phyloP scores from a whole-genome alignment of 1,140 invertebrate genomes.

The Drosophila truncata region DNA sequence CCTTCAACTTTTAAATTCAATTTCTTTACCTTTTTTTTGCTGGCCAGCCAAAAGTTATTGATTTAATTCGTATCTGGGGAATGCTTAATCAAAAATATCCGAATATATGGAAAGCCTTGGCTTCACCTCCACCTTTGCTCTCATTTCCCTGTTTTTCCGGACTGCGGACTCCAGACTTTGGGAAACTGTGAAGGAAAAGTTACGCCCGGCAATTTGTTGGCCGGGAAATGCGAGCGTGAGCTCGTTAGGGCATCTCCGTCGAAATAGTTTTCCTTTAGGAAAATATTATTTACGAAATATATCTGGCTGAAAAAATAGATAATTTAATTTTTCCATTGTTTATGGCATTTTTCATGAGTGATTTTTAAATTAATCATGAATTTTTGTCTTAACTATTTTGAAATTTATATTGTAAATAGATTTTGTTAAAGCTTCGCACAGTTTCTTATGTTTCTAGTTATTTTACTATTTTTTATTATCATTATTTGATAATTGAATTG shows the following conservation, averaged over 20 bases:
- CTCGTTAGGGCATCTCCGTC: constrained; percentile 28
- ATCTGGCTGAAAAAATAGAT: neutral
- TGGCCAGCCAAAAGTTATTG: constrained; percentile 72
- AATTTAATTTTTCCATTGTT: neutral
- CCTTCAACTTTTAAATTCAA: constrained; percentile 70
- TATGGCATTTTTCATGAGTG: neutral
- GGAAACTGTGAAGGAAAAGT: constrained; percentile 18
- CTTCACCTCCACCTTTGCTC: neutral
- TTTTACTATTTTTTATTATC: neutral
- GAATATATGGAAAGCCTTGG: constrained; percentile 22
- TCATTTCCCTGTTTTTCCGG: constrained; percentile 4
- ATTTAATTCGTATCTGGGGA: constrained; percentile 82
- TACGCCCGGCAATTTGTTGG: constrained; percentile 7
- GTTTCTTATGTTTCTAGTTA: neutral
- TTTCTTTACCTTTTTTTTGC: constrained; percentile 67
- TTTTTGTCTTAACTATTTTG: neutral
- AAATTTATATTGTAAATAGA: neutral
- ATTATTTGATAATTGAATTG: constrained; percentile 2
- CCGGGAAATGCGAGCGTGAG: constrained; percentile 24
- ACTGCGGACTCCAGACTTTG: neutral
- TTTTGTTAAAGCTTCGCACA: neutral
- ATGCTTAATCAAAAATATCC: constrained; percentile 78
- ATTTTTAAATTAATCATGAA: neutral
- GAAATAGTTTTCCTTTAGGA: constrained; percentile 13
- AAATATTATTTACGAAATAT: neutral